A percentile compares a stretch with the other conserved stretches of the same genome.
These are phyloP conservation scores for Plodia interpunctella DNA, from an alignment of 1,140 invertebrate species.

Conservation along the genomic window DNA sequence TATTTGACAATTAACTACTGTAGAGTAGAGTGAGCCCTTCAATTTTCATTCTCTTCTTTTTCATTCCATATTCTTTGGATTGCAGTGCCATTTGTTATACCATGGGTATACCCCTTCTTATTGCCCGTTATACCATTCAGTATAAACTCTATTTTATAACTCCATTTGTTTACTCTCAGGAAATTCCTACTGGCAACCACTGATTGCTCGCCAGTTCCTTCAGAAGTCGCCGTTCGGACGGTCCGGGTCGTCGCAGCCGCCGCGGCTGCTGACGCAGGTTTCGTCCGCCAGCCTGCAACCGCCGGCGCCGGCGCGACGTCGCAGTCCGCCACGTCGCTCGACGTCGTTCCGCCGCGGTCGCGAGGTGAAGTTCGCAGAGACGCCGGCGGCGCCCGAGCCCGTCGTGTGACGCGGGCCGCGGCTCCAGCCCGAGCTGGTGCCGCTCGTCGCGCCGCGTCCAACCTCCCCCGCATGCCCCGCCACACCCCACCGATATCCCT, in stretches of 20 bases:
- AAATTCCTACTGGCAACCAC: conserved; percentile 78
- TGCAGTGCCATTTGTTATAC: too few relatives aligned
- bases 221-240: conserved; percentile 78
- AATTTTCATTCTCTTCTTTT: too few relatives aligned
- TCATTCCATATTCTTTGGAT: background rate
- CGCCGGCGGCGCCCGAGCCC: conserved; percentile 35
- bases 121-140: too few relatives aligned
- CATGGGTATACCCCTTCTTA: too few relatives aligned
- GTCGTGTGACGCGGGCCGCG: conserved; percentile 66
- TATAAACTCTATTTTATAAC: too few relatives aligned
- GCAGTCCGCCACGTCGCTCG: conserved; percentile 51
- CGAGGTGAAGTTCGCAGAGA: conserved; percentile 78
- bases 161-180: conserved; percentile 36
- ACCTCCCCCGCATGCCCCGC: conserved; percentile 23
- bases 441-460: conserved; percentile 45
- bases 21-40: too few relatives aligned
- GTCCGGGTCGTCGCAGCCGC: conserved; percentile 30
- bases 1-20: too few relatives aligned
- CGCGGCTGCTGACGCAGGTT: conserved; percentile 57
- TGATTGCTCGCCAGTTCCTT: conserved; percentile 81
- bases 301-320: conserved; percentile 27
- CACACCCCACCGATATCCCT: conserved; percentile 31
- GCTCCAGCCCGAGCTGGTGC: conserved; percentile 68
- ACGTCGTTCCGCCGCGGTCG: conserved; percentile 63
- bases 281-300: conserved; percentile 63